A percentile compares a stretch with the other conserved stretches of the same genome.
Evolutionary conservation across 2,113 vertebrate species (phyloP).

Genomic region (Malurus elegans): DNA sequence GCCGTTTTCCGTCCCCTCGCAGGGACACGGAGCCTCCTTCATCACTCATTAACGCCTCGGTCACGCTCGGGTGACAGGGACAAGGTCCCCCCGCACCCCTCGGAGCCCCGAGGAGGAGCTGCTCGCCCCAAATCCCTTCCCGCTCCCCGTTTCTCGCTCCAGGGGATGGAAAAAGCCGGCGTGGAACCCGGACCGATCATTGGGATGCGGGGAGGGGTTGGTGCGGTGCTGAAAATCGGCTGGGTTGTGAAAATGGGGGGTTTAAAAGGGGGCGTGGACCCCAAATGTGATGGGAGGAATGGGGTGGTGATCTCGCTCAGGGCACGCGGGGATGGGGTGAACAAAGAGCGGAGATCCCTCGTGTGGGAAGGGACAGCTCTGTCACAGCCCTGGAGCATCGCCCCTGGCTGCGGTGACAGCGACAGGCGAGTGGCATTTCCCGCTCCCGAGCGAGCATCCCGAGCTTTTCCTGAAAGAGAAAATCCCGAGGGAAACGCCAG

Average conservation of each 20-base stretch:
- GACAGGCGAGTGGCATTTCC: background rate
- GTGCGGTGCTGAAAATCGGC: background rate
- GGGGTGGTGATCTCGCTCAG: fast-evolving
- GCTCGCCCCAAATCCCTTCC: fast-evolving
- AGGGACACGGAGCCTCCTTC: background rate
- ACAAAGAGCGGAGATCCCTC: fast-evolving
- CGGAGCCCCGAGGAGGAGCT: background rate
- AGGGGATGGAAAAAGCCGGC: slow-evolving; percentile 16
- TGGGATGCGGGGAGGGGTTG: background rate
- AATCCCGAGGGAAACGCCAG: fast-evolving
- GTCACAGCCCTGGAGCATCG: background rate
- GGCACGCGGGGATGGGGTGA: fast-evolving
- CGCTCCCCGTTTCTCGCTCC: background rate
- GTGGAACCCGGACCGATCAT: background rate
- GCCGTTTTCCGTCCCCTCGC: background rate
- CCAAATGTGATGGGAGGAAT: fast-evolving
- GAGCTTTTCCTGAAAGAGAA: background rate
- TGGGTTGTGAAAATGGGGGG: fast-evolving
- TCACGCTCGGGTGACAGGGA: fast-evolving
- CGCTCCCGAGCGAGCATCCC: fast-evolving
- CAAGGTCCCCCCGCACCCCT: background rate
- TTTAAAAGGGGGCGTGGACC: background rate
- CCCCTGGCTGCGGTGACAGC: fast-evolving
- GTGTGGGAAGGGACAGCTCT: background rate
- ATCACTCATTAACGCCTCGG: background rate